Base-by-base conservation (phyloP, 2,888 invertebrate genomes). In the Dicyrtoma fusca region DNA sequence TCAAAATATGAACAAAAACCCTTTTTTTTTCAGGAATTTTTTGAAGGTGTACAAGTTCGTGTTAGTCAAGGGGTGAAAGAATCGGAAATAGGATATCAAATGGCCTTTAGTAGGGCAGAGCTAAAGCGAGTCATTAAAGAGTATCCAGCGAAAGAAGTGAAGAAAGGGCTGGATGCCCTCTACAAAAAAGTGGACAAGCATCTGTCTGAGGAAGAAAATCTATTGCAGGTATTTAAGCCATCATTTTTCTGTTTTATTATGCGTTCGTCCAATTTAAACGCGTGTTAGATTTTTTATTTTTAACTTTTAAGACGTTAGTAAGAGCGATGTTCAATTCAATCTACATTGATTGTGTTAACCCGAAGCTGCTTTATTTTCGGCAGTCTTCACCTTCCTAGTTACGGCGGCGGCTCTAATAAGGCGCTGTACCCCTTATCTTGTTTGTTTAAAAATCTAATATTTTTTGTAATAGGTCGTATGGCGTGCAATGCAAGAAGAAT, bases 401-500 rank as follows among this genome's bases (percentile, higher is more conserved):
- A n/a, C n/a, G n/a, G n/a, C n/a, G n/a, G n/a, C n/a, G n/a, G n/a
- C n/a, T n/a, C n/a, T n/a, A n/a, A n/a, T n/a, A n/a, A n/a, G n/a
- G n/a, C n/a, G n/a, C n/a, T n/a, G n/a, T n/a, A n/a, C n/a, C n/a
- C n/a, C n/a, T n/a, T n/a, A n/a, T n/a, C n/a, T n/a, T n/a, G n/a
- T n/a, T n/a, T n/a, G n/a, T n/a, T n/a, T n/a, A 55, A 17, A 53
- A 74, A 82, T 34, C 4, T 5, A 34, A 34, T 34, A 34, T 34
- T 34, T 5, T 82, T 82, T 8, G n/a, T n/a, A n/a, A n/a, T 85
- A 93, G 89, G 98, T 99, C 65, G 98, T 99, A 72, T 99, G 99
- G 99, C 89, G 95, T 83, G 94, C 96, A 81, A 97, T 99, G 97
- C 97, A 98, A 87, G 95, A 97, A 84, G 97, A 98, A 87, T 98